Evolutionary conservation across 2,888 invertebrate genomes (phyloP), one percentile per base, ranked within the genome.

Genomic region (Drosophila aldrichi): DNA sequence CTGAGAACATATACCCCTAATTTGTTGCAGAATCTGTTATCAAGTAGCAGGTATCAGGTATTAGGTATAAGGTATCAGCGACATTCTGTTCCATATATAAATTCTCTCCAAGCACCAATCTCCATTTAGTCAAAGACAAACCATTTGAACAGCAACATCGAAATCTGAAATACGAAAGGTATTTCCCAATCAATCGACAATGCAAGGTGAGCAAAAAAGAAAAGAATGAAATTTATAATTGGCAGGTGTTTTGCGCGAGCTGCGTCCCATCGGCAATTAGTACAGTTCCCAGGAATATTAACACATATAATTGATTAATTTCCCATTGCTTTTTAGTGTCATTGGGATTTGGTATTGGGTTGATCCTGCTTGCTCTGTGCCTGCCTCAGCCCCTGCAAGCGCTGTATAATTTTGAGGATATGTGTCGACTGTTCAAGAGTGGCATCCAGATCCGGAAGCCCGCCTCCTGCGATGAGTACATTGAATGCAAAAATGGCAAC

Each of bases 391-490:
- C 55, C 0, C n/a, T 54, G 22, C 38, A 55, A 16, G 82, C 74
- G 12, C 1, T 46, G 1, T 25, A n/a, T 4, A 64, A 76, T 0
- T 77, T 68, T 51, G 66, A 40, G 14, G 77, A 81, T 5, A 48
- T 91, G 6, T 91, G 91, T 34, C 79, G 83, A 2, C 77, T 91
- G 0, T 84, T 91, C 40, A 77, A 83, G 68, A 82, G 72, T 38
- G 86, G 85, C 32, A 84, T 81, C 2, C 51, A 74, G 10, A 48
- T 92, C 10, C 87, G 88, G 0, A 78, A 89, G 29, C 92, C 92
- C 0, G 91, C 83, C 8, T 79, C 89, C 8, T 92, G 92, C 55
- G 51, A 82, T 22, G 72, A 91, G 51, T 92, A 89, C 64, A 90
- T 92, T 18, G 64, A 70, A 12, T 92, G 92, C 56, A 25, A 22